Conservation (phyloP, 2,797 vertebrate species). For the Aphelocoma californica region DNA sequence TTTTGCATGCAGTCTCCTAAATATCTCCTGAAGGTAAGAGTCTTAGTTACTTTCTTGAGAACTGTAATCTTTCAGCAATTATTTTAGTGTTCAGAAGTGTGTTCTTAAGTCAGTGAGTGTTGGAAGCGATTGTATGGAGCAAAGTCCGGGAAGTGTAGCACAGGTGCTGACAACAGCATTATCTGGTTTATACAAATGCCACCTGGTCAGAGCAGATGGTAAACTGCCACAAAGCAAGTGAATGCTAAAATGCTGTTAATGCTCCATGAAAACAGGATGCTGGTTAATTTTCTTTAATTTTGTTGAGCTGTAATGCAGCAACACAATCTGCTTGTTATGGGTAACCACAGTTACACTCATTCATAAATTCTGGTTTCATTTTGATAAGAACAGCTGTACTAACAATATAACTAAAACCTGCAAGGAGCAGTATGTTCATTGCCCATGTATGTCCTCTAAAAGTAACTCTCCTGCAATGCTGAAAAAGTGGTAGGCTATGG, state of each 20-base stretch:
- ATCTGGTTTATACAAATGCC: conserved; percentile 61
- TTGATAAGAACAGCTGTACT: conserved; percentile 59
- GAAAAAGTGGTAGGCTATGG: background rate
- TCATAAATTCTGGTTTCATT: conserved; percentile 62
- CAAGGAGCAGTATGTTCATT: conserved; percentile 28
- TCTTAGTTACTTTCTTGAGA: conserved; percentile 35
- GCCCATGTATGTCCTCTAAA: background rate
- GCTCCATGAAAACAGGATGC: conserved; percentile 32
- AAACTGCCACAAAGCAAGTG: conserved; percentile 49
- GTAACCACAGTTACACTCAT: conserved; percentile 48
- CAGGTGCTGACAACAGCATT: conserved; percentile 58
- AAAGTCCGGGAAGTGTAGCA: conserved; percentile 7
- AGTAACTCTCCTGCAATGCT: conserved; percentile 19
- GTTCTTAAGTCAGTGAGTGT: background rate
- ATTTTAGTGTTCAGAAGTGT: conserved; percentile 12
- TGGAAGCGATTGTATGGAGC: background rate
- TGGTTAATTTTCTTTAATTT: conserved; percentile 63
- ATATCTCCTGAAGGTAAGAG: conserved; percentile 86
- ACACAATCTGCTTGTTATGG: conserved; percentile 42
- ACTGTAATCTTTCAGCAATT: conserved; percentile 17
- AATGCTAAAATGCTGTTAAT: conserved; percentile 35
- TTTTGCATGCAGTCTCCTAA: conserved; percentile 83
- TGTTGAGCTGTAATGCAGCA: conserved; percentile 35
- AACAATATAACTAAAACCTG: conserved; percentile 37
- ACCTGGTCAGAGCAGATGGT: conserved; percentile 71